Percentiles rank a stretch among this genome's conserved stretches.
These are phyloP conservation scores for Eulacestoma nigropectus DNA, from an alignment of 2,113 vertebrate genomes.

Conservation along the genomic window DNA sequence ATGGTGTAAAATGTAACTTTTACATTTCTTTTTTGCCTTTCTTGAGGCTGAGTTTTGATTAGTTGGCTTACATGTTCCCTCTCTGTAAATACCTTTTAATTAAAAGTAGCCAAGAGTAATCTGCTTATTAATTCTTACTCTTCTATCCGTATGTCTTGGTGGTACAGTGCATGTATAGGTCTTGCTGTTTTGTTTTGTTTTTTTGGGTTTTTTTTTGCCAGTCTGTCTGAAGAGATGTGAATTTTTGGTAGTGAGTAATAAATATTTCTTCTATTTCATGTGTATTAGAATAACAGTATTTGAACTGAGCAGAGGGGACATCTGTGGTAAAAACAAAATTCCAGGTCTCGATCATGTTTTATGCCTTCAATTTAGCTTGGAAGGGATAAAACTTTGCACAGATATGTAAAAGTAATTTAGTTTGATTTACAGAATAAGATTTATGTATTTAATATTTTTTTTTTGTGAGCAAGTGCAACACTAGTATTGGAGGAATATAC, in stretches of 20 bases:
- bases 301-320: not conserved
- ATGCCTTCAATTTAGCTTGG: not conserved
- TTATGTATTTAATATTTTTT: not conserved
- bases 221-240: not conserved
- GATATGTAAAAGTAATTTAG: not conserved
- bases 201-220: rapidly evolving
- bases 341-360: not conserved
- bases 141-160: not conserved
- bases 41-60: not conserved
- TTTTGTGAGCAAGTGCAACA: not conserved
- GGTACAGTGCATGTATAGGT: not conserved
- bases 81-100: not conserved
- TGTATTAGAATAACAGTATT: not conserved
- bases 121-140: not conserved
- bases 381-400: not conserved
- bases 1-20: not conserved
- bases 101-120: not conserved
- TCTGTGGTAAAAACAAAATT: not conserved
- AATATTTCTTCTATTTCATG: not conserved
- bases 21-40: not conserved
- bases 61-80: not conserved
- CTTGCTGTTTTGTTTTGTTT: not conserved
- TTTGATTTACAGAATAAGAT: not conserved
- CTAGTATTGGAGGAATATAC: not conserved
- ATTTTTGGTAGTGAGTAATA: not conserved